phyloP scores from a whole-genome alignment of 2,797 vertebrate species.

The Carcharodon carcharias region DNA sequence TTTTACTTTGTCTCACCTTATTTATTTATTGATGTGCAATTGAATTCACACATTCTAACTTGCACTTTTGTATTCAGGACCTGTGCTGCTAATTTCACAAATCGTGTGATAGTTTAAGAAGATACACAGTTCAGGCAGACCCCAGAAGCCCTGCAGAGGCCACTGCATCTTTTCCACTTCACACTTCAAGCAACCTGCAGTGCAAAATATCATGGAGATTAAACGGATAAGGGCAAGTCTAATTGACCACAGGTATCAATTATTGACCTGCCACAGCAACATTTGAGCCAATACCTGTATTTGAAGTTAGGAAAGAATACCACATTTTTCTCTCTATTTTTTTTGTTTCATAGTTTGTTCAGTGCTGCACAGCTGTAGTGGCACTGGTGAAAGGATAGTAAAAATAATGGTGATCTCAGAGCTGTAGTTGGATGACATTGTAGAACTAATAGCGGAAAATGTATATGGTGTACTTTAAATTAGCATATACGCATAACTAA shows the following conservation, averaged over 20 bases:
- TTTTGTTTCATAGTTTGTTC: no score
- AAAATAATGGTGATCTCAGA: background rate
- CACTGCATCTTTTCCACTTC: no score
- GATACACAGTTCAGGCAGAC: background rate
- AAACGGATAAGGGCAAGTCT: background rate
- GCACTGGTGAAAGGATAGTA: background rate
- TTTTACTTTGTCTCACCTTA: background rate
- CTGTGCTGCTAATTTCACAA: background rate
- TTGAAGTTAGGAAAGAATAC: background rate
- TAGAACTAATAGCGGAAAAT: background rate
- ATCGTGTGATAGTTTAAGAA: background rate
- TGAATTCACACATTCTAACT: background rate
- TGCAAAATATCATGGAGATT: background rate
- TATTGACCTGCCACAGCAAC: background rate
- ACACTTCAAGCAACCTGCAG: background rate
- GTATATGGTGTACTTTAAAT: background rate
- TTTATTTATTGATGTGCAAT: background rate
- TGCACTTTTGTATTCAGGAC: background rate
- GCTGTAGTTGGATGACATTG: background rate
- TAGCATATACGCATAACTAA: background rate
- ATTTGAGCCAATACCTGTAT: background rate
- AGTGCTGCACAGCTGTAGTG: background rate
- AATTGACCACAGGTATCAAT: background rate
- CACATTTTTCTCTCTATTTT: background rate
- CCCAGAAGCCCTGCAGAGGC: background rate